Evolutionary conservation across 23 tunicate species (phyloP).

Genomic region (Botrylloides violaceus): DNA sequence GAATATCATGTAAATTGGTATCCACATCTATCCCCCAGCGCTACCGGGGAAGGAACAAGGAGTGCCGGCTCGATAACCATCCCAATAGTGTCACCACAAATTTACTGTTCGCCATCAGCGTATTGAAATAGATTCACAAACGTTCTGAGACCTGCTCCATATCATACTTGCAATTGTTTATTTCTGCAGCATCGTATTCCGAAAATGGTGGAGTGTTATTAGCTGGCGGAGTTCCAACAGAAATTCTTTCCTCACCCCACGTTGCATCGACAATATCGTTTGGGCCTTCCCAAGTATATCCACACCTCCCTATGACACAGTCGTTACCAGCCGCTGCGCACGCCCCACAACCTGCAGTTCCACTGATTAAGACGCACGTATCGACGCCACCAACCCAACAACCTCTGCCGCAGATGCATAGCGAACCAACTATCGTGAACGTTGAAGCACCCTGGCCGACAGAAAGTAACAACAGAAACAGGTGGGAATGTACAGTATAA

Average conservation of each 20-base stretch:
- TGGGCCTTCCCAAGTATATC: neutral
- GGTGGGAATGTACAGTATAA: no score
- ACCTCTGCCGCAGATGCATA: constrained; percentile 5
- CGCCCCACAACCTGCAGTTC: neutral
- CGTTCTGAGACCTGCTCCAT: no score
- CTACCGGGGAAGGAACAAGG: no score
- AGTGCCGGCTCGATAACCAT: no score
- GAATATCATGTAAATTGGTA: no score
- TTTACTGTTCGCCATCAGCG: no score
- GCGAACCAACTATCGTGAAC: constrained; percentile 18
- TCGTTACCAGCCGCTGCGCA: constrained; percentile 3
- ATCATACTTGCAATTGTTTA: no score
- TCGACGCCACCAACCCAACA: constrained; percentile 11
- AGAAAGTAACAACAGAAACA: neutral
- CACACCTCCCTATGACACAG: neutral
- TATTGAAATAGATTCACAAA: no score
- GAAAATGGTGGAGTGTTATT: constrained; percentile 16
- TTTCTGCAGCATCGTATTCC: constrained; percentile 4
- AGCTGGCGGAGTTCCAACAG: constrained; percentile 2
- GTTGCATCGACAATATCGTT: neutral
- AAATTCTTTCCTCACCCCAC: neutral
- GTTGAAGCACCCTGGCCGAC: constrained; percentile 18
- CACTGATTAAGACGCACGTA: neutral
- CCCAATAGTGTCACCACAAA: no score
- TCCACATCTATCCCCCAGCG: no score